Evolutionary conservation across 2,888 invertebrate species (phyloP).

Genomic region (Aricia artaxerxes): DNA sequence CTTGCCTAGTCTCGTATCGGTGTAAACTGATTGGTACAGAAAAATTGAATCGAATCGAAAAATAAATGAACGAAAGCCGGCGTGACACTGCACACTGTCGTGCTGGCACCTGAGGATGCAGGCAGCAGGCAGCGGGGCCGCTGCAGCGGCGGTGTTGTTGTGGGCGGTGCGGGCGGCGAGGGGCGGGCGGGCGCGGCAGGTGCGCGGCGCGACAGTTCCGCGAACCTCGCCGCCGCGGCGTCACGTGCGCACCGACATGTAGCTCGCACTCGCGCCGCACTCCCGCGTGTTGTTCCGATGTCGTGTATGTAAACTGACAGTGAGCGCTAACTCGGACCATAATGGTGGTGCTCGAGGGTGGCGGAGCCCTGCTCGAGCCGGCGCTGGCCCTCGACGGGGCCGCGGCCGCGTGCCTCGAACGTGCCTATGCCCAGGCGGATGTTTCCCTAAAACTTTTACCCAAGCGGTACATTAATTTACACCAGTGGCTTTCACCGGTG

Average conservation of each 20-base stretch:
- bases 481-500: slow-evolving; percentile 93
- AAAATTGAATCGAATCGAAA: neutral
- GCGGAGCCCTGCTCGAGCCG: slow-evolving; percentile 74
- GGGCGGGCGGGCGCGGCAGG: slow-evolving; percentile 55
- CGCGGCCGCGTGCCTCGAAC: slow-evolving; percentile 85
- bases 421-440: slow-evolving; percentile 89
- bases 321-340: slow-evolving; percentile 40
- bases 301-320: slow-evolving; percentile 51
- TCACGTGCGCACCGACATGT: slow-evolving; percentile 61
- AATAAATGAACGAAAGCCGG: slow-evolving; percentile 52
- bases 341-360: slow-evolving; percentile 79
- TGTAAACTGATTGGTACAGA: neutral
- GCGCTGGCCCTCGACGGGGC: slow-evolving; percentile 87
- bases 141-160: slow-evolving; percentile 75
- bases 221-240: slow-evolving; percentile 66
- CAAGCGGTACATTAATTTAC: slow-evolving; percentile 93
- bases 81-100: slow-evolving; percentile 66
- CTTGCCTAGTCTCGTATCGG: neutral
- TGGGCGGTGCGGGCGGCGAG: slow-evolving; percentile 60
- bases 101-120: slow-evolving; percentile 58
- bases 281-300: slow-evolving; percentile 57
- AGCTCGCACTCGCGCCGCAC: slow-evolving; percentile 57
- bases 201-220: slow-evolving; percentile 67
- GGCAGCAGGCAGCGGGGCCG: slow-evolving; percentile 70
- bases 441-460: slow-evolving; percentile 94